A percentile compares a stretch with the other conserved stretches of the same genome.
Evolutionary conservation across 2,797 vertebrate species (phyloP).

Genomic region (Perodicticus potto): DNA sequence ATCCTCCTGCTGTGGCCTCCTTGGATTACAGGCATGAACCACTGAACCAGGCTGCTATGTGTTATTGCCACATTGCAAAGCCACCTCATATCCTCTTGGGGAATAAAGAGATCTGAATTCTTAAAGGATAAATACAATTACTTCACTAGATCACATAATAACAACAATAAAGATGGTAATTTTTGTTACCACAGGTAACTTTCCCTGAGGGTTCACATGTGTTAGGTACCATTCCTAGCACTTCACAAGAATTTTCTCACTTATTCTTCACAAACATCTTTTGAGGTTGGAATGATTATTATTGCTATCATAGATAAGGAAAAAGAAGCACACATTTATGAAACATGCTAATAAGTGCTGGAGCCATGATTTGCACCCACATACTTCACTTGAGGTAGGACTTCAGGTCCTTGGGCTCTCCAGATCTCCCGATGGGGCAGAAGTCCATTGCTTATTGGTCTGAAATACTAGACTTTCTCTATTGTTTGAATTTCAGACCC

Average conservation of each 20-base stretch:
- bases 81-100: background rate
- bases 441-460: background rate
- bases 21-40: too few relatives aligned
- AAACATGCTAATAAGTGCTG: background rate
- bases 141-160: background rate
- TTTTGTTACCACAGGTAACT: background rate
- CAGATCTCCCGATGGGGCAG: background rate
- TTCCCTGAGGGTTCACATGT: background rate
- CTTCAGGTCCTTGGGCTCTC: background rate
- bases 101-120: conserved; percentile 47
- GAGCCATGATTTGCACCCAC: background rate
- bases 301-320: background rate
- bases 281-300: background rate
- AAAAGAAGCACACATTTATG: background rate
- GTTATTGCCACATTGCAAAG: background rate
- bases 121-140: background rate
- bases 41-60: too few relatives aligned
- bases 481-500: background rate
- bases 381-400: background rate
- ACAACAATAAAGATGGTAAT: background rate
- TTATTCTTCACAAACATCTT: background rate
- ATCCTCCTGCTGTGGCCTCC: too few relatives aligned
- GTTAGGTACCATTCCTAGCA: background rate
- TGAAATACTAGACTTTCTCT: background rate
- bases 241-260: background rate